Base-by-base conservation (phyloP, 2,888 invertebrate species). In the Pharmacophagus antenor region DNA sequence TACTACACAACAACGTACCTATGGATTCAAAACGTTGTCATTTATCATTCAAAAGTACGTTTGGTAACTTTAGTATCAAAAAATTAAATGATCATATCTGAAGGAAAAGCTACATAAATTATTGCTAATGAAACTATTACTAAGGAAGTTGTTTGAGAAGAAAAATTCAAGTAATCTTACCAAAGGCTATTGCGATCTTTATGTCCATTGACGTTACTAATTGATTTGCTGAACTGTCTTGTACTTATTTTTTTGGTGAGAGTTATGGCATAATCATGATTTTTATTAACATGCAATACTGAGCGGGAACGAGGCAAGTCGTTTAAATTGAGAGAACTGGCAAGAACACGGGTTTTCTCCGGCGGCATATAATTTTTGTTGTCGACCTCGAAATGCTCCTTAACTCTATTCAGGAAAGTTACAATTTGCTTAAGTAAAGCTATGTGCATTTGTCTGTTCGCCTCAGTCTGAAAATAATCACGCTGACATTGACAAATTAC, bases 361-460 rank as follows among this genome's bases (percentile, higher is more conserved):
- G 67, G 69, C 1, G 72, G 63, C 53, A 69, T 66, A 44, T 69
- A 53, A 37, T 84, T 81, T 23, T 70, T 72, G 53, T 74, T 82
- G 66, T 85, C 84, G 59, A 71, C 74, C 63, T 92, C 92, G 66
- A 95, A 90, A 68, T 94, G 94, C 66, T 93, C 93, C 71, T 94
- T 94, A 4, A 94, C 92, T 79, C 93, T 92, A 73, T 93, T 94
- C 70, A 95, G 80, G 77, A 94, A 95, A 62, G 92, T 92, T 47
- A 94, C 92, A 66, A 95, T 93, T 82, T 95, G 94, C 74, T 93
- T 93, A 86, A 95, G 92, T 72, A 95, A 90, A 27, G 94, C 94
- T 77, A 93, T 92, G 79, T 94, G 94, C 94, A 95, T 95, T 78
- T 94, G 93, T 65, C 94, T 91, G 78, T 93, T 94, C 56, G 93